Percentiles rank a stretch among this genome's conserved stretches.
Conservation (phyloP, 2,113 vertebrate species). For the Lichenostomus cassidix region DNA sequence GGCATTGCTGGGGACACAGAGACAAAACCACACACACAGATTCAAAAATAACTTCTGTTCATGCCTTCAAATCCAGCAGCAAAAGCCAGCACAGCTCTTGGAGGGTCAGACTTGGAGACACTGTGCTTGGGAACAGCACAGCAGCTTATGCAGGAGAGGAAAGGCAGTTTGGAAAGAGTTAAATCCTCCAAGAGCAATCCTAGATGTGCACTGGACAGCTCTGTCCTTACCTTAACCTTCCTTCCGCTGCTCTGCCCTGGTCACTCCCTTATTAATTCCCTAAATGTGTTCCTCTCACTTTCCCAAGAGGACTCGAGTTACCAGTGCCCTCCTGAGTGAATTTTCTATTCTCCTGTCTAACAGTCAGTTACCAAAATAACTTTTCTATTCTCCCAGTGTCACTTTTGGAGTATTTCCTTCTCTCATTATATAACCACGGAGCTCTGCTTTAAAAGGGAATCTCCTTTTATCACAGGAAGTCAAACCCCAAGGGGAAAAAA, state of each 20-base stretch:
- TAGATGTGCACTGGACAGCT: not conserved
- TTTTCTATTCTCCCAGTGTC: not conserved
- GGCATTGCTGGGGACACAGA: not conserved
- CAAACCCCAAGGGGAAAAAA: not conserved
- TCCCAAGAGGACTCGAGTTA: not conserved
- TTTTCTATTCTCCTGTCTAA: not conserved
- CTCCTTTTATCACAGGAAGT: conserved; percentile 58
- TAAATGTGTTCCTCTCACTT: not conserved
- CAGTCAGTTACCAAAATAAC: conserved; percentile 1
- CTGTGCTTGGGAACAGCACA: not conserved
- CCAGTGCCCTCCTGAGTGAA: not conserved
- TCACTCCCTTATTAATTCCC: not conserved
- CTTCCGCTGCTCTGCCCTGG: not conserved
- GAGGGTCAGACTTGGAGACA: not conserved
- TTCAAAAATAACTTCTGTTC: rapidly evolving
- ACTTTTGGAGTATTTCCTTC: conserved; percentile 31
- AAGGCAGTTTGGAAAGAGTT: not conserved
- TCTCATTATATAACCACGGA: conserved; percentile 21
- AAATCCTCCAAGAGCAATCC: not conserved
- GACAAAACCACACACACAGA: not conserved
- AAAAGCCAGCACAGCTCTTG: not conserved
- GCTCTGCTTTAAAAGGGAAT: conserved; percentile 47
- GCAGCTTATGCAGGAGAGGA: not conserved
- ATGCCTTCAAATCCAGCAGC: not conserved
- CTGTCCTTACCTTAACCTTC: not conserved